phyloP scores from a whole-genome alignment of 2,113 vertebrate genomes.

The Struthio camelus region DNA sequence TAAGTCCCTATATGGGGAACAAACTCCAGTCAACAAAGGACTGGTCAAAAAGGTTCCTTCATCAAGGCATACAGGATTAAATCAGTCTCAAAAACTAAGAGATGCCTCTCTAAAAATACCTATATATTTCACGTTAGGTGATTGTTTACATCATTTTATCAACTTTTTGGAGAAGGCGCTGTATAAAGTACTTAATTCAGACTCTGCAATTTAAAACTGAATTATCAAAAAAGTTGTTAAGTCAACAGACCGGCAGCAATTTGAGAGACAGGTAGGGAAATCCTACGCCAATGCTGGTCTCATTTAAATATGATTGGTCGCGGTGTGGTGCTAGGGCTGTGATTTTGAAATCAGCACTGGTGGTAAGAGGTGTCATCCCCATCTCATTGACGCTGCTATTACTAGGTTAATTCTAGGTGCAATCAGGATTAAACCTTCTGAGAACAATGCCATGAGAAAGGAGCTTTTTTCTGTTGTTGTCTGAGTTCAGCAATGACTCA shows the following conservation, averaged over 20 bases:
- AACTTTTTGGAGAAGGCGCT: background rate
- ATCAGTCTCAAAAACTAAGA: background rate
- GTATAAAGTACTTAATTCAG: background rate
- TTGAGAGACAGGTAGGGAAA: background rate
- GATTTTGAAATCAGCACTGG: background rate
- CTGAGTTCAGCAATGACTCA: background rate
- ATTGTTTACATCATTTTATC: background rate
- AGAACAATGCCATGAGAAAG: background rate
- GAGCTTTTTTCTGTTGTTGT: background rate
- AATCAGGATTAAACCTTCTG: background rate
- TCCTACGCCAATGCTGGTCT: background rate
- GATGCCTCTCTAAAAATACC: background rate
- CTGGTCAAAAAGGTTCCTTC: background rate
- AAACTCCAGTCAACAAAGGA: background rate
- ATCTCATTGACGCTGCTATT: background rate
- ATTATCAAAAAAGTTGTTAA: background rate
- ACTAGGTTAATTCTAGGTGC: background rate
- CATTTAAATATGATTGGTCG: background rate
- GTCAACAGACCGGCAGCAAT: background rate
- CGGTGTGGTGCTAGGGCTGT: fast-evolving
- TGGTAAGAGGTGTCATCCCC: background rate
- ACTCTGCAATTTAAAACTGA: background rate
- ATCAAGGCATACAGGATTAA: background rate
- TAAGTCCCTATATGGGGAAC: background rate
- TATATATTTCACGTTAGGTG: background rate